A percentile compares a stretch with the other conserved stretches of the same genome.
Conservation (phyloP, 2,797 vertebrate species). For the Bucorvus abyssinicus region DNA sequence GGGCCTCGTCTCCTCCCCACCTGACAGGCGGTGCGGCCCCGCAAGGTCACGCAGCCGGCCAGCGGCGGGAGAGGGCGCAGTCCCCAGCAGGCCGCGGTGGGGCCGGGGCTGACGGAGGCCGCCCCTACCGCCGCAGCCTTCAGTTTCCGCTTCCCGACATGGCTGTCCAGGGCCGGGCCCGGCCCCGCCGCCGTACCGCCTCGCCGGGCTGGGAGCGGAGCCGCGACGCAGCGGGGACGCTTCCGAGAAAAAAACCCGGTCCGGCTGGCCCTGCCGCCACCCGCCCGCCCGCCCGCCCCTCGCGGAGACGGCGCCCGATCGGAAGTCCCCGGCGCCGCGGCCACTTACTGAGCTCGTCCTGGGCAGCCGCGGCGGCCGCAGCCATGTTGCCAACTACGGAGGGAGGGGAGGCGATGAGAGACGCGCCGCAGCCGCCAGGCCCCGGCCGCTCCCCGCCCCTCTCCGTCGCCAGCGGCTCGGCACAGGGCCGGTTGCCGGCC, state of each 20-base stretch:
- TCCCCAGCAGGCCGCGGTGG: background rate
- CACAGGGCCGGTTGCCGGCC: background rate
- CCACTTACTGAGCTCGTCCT: slow-evolving; percentile 98
- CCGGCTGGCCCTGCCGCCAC: background rate
- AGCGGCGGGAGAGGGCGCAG: background rate
- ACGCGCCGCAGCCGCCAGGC: background rate
- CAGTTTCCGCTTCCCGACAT: background rate
- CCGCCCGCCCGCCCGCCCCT: background rate
- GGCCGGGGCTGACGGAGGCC: background rate
- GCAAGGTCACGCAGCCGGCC: background rate
- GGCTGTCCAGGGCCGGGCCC: background rate
- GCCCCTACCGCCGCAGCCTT: background rate
- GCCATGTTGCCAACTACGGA: slow-evolving; percentile 70
- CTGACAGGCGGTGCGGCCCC: background rate
- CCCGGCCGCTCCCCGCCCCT: background rate
- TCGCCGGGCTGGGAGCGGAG: background rate
- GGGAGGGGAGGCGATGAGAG: background rate
- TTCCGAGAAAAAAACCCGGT: too few relatives aligned
- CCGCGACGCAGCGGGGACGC: background rate
- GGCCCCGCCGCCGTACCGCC: background rate
- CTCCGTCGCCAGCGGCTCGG: background rate
- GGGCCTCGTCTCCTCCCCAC: background rate
- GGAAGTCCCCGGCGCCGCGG: background rate
- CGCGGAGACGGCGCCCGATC: background rate
- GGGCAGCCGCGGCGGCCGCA: slow-evolving; percentile 79